Evolutionary conservation across 2,113 vertebrate species (phyloP), one percentile per base, ranked within the genome.

Genomic region (Prionailurus viverrinus): DNA sequence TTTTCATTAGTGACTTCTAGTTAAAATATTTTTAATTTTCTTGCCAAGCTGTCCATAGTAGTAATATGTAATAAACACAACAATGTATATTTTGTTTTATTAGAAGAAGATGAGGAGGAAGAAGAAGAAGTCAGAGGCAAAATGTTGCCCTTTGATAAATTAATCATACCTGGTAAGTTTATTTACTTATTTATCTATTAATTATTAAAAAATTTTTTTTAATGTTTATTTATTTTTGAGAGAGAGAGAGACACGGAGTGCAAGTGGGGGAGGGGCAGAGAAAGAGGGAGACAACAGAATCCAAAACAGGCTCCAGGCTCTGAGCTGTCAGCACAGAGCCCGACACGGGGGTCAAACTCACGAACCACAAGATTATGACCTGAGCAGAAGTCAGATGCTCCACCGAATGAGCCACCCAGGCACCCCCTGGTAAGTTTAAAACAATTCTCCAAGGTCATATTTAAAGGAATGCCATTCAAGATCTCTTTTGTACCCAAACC

Each of bases 131-230:
- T 0, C 33, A 58, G 51, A 90, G 91, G 98, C 80, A 99, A 98
- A 97, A 66, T 94, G 36, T 98, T 98, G 21, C 92, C 83, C 23
- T 99, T 89, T 98, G 99, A 99, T 98, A 98, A 98, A 95, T 80
- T 98, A 95, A 99, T 99, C 66, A 98, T 95, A 66, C 99, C 99
- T 98, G 99, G 99, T 99, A 89, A 97, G 98, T 98, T 92, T 85
- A 31, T 61, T 21, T 61, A 51, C 14, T 45, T 45, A 23, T 61
- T 61, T 61, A 23, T 41, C 41, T 41, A 41, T 61, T 61, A 61
- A 23, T 61, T 61, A 23, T 23, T 8, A 25, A 18, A n/a, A 41
- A 41, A 41, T 1, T 0, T 41, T 41, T 41, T 41, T 41, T 41
- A 41, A 41, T 41, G 41, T 41, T 41, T 41, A 61, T 61, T 61